phyloP scores from a whole-genome alignment of 2,888 invertebrate genomes.

The Eulithis prunata region DNA sequence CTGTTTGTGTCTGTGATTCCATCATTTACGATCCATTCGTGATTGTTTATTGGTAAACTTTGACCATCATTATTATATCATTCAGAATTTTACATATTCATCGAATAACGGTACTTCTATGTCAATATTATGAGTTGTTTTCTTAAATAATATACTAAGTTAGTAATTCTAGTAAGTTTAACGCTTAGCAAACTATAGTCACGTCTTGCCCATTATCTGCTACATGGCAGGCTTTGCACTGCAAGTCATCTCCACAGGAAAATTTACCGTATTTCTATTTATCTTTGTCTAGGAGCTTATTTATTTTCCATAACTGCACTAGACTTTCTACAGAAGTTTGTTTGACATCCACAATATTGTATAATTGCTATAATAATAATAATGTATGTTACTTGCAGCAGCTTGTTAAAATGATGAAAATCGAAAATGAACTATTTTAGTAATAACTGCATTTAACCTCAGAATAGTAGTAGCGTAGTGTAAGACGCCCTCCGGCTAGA shows the following conservation, averaged over 20 bases:
- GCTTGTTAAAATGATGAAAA: background rate
- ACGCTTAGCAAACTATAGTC: conserved; percentile 53
- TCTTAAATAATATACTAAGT: too few species aligned
- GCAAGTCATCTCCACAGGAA: conserved; percentile 48
- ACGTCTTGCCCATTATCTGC: conserved; percentile 62
- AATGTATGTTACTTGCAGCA: conserved; percentile 25
- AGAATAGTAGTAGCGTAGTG: too few species aligned
- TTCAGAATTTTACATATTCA: conserved; percentile 30
- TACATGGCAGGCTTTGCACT: conserved; percentile 36
- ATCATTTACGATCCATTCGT: conserved; percentile 26
- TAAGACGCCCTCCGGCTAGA: too few species aligned
- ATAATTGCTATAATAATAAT: conserved; percentile 1
- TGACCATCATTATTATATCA: conserved; percentile 22
- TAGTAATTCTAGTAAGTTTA: conserved; percentile 25
- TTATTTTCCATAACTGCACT: conserved; percentile 35
- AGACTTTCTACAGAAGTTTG: conserved; percentile 23
- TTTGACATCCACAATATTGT: conserved; percentile 15
- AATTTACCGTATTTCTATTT: conserved; percentile 47
- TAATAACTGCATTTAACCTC: background rate
- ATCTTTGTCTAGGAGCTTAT: conserved; percentile 44
- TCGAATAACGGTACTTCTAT: conserved; percentile 9
- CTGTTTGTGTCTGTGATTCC: conserved; percentile 15
- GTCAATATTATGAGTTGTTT: background rate
- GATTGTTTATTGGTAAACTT: conserved; percentile 27
- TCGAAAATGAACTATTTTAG: background rate